Conservation (phyloP, 2,797 vertebrate genomes). For the Hephaestus fuliginosus region DNA sequence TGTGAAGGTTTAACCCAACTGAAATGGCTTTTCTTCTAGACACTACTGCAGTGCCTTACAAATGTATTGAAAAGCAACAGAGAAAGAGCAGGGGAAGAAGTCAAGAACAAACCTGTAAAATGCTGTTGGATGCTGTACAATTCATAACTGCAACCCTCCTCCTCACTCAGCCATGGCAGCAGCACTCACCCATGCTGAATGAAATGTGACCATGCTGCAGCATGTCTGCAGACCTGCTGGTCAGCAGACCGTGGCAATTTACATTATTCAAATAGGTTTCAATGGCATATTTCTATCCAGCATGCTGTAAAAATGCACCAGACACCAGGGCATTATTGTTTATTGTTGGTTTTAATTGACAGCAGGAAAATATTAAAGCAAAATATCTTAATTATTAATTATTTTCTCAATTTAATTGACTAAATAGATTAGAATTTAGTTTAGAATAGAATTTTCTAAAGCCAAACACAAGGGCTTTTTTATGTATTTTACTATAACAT, state of each 20-base stretch:
- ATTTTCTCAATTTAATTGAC: neutral
- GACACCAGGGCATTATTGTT: neutral
- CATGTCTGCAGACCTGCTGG: slow-evolving; percentile 4
- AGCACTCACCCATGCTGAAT: neutral
- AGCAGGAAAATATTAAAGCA: neutral
- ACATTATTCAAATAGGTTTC: neutral
- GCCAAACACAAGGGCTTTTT: neutral
- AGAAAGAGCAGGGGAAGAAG: neutral
- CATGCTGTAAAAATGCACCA: neutral
- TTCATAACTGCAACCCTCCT: neutral
- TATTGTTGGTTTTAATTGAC: neutral
- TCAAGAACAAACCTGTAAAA: slow-evolving; percentile 22
- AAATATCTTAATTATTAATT: too few species aligned
- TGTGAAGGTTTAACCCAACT: slow-evolving; percentile 78
- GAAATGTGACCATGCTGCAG: neutral
- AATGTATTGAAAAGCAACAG: slow-evolving; percentile 41
- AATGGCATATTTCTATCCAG: neutral
- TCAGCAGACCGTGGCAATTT: neutral
- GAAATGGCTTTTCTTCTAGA: slow-evolving; percentile 65
- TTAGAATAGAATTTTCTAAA: neutral
- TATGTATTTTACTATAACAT: neutral
- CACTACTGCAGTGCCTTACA: slow-evolving; percentile 37
- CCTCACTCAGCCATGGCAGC: neutral
- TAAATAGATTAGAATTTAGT: too few species aligned
- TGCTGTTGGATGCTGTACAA: neutral